Percentiles rank a stretch among this genome's conserved stretches.
These are phyloP conservation scores for Trachymyrmex septentrionalis DNA, from an alignment of 1,140 invertebrate species.

Conservation along the genomic window DNA sequence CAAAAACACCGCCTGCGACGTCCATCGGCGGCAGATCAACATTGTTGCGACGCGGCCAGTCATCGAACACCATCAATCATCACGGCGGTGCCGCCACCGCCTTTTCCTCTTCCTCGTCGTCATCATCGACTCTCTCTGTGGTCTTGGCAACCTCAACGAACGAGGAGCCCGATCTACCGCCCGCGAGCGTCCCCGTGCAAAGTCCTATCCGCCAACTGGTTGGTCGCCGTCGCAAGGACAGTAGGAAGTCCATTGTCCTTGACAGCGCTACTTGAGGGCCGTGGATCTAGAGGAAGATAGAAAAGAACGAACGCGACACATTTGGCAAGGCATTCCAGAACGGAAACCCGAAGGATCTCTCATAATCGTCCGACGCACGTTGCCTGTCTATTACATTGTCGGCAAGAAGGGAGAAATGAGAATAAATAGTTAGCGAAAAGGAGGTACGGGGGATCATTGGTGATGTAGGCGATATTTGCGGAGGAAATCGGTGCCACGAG, in stretches of 20 bases:
- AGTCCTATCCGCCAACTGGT: slow-evolving; percentile 7
- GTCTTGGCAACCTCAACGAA: slow-evolving; percentile 32
- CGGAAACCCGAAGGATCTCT: slow-evolving; percentile 45
- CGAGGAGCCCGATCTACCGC: background rate
- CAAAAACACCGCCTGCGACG: slow-evolving; percentile 27
- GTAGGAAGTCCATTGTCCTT: slow-evolving; percentile 60
- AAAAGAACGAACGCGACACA: slow-evolving; percentile 68
- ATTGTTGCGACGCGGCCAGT: slow-evolving; percentile 21
- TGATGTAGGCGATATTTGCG: background rate
- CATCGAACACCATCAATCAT: slow-evolving; percentile 19
- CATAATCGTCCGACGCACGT: slow-evolving; percentile 39
- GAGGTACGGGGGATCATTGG: slow-evolving; percentile 2
- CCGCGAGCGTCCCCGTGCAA: slow-evolving; percentile 19
- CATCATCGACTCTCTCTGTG: slow-evolving; percentile 54
- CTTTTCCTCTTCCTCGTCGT: slow-evolving; percentile 33
- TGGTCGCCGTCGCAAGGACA: slow-evolving; percentile 41
- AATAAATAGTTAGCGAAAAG: background rate
- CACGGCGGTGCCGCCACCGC: slow-evolving; percentile 18
- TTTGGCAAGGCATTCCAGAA: slow-evolving; percentile 73
- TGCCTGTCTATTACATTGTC: slow-evolving; percentile 33
- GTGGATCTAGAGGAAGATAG: slow-evolving; percentile 62
- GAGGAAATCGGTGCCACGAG: slow-evolving; percentile 15
- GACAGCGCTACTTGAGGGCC: slow-evolving; percentile 69
- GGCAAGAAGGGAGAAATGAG: background rate
- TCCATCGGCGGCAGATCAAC: background rate